A percentile compares a stretch with the other conserved stretches of the same genome.
Evolutionary conservation across 2,113 vertebrate genomes (phyloP).

Genomic region (Arizona elegans): DNA sequence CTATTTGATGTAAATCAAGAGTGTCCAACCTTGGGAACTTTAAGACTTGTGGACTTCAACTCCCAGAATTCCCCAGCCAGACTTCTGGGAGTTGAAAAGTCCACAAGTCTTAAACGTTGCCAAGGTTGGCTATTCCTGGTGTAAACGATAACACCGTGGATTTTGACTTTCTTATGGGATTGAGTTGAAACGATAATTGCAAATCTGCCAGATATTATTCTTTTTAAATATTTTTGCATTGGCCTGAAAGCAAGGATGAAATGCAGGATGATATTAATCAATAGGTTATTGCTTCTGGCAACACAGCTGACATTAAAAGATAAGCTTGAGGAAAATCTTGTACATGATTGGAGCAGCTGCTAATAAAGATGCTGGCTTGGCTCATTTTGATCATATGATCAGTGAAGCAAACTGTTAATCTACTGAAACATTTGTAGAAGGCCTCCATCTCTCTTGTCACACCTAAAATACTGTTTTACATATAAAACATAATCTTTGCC

Average conservation of each 20-base stretch:
- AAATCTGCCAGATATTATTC: too few relatives aligned
- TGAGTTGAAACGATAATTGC: not conserved
- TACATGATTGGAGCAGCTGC: not conserved
- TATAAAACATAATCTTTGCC: not conserved
- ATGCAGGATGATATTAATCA: not conserved
- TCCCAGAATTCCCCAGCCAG: too few relatives aligned
- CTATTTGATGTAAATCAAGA: too few relatives aligned
- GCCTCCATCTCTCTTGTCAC: not conserved
- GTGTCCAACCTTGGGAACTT: too few relatives aligned
- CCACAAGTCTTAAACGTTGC: not conserved
- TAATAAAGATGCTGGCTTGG: not conserved
- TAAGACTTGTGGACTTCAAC: too few relatives aligned
- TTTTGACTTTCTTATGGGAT: not conserved
- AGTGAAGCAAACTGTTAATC: not conserved
- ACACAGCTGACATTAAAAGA: not conserved
- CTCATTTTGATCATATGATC: not conserved
- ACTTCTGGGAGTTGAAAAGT: not conserved
- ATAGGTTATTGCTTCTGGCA: not conserved
- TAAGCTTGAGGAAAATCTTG: not conserved
- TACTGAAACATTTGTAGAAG: not conserved
- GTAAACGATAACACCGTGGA: not conserved
- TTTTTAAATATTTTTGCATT: not conserved
- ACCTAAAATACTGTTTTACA: not conserved
- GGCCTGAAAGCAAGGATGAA: not conserved
- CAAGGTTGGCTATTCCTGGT: not conserved